Evolutionary conservation across 2,797 vertebrate genomes (phyloP).

Genomic region (Spinibarbus caldwelli): DNA sequence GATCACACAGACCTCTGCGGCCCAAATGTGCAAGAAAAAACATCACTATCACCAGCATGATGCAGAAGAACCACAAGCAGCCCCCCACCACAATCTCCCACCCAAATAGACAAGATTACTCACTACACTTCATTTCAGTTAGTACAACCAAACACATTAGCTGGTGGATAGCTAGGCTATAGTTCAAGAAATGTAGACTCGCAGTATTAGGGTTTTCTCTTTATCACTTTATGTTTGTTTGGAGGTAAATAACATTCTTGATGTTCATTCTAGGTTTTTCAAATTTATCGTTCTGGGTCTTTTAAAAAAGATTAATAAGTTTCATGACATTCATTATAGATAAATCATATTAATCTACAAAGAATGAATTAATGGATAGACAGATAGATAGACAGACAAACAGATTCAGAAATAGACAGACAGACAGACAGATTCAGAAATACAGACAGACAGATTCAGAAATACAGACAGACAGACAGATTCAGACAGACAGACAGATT

Average conservation of each 20-base stretch:
- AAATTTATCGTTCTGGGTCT: not conserved
- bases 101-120: conserved; percentile 8
- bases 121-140: not conserved
- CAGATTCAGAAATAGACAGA: no score
- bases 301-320: not conserved
- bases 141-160: conserved; percentile 20
- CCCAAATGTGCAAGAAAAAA: conserved; percentile 22
- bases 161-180: not conserved
- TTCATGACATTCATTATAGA: not conserved
- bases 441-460: no score
- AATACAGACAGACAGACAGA: not conserved
- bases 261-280: not conserved
- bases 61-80: conserved; percentile 35
- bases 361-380: not conserved
- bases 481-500: not conserved
- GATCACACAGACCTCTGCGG: conserved; percentile 30
- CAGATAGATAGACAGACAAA: not conserved
- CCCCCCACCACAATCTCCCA: conserved; percentile 16
- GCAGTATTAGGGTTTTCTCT: not conserved
- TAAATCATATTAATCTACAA: not conserved
- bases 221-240: not conserved
- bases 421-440: not conserved
- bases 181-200: not conserved
- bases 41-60: conserved; percentile 20
- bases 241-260: not conserved